Base-by-base conservation (phyloP, 2,113 vertebrate species). In the Dasypus novemcinctus region DNA sequence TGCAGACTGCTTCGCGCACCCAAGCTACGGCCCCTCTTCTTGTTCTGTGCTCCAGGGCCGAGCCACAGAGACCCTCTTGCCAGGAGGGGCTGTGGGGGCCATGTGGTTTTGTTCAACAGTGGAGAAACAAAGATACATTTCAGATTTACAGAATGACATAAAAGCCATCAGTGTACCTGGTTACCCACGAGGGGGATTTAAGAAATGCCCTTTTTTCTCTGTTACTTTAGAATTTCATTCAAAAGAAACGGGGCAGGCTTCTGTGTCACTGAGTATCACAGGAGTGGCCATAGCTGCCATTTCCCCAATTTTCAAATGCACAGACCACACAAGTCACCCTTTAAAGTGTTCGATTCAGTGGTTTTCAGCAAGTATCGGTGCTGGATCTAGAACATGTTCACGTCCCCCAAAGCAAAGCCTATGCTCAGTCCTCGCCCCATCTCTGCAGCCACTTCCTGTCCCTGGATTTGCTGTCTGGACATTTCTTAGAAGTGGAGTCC, bases 241-340 rank as follows among this genome's bases (percentile, higher is more conserved):
- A 10, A 1, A 41, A 31, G 27, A 54, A 3, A 2, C 8, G 3
- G n/a, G 31, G 31, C 4, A 25, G 31, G 63, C n/a, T 54, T 54
- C 61, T 17, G 18, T 33, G 33, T 9, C 0, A 0, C 15, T 1
- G 0, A 1, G 25, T 0, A 4, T n/a, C n/a, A 64, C 81, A 2
- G 7, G 1, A 4, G 59, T 43, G 71, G n/a, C 23, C 8, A 5
- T 1, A 7, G 15, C 29, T 64, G 54, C 25, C 3, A 0, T 31
- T 14, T n/a, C 12, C 25, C 20, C 4, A 3, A 1, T 31, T 21
- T 27, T 29, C 11, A 54, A 54, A 54, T 7, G 2, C 4, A 2
- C 0, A 0, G 2, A n/a, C 3, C 0, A 0, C 1, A 0, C 27
- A 0, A 0, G 11, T 33, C 3, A 2, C 25, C n/a, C 23, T 59